A percentile compares a stretch with the other conserved stretches of the same genome.
Evolutionary conservation across 1,140 invertebrate genomes (phyloP).

Genomic region (Euwallacea fornicatus): DNA sequence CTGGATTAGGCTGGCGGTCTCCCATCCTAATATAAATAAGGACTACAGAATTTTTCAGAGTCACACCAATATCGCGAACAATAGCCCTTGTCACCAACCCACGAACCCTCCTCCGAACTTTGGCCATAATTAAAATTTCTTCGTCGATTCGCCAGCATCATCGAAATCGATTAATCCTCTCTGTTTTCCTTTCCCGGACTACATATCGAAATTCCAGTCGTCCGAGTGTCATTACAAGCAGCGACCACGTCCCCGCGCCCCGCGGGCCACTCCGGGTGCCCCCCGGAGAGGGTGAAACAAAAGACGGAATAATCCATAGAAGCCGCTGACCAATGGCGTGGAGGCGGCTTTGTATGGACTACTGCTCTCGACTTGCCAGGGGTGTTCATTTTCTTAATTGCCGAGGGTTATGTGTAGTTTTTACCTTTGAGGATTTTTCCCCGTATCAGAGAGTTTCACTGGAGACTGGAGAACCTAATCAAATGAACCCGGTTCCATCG

Average conservation of each 20-base stretch:
- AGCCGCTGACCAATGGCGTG: slow-evolving; percentile 52
- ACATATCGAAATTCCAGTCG: slow-evolving; percentile 43
- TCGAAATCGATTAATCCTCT: no score
- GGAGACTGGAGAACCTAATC: slow-evolving; percentile 1
- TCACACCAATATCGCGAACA: no score
- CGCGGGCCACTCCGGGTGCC: slow-evolving; percentile 27
- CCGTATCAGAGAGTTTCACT: not conserved
- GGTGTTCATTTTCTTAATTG: slow-evolving; percentile 36
- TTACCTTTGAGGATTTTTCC: not conserved
- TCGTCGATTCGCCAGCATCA: no score
- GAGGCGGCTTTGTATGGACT: slow-evolving; percentile 35
- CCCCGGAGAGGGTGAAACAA: slow-evolving; percentile 50
- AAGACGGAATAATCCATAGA: slow-evolving; percentile 54
- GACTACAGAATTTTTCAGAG: no score
- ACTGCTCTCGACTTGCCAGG: slow-evolving; percentile 28
- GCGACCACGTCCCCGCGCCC: slow-evolving; percentile 46
- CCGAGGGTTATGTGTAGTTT: not conserved
- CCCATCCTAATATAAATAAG: no score
- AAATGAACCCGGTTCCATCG: slow-evolving; percentile 11
- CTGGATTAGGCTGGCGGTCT: no score
- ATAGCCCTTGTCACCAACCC: no score
- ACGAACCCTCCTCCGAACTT: no score
- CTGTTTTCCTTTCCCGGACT: slow-evolving; percentile 19
- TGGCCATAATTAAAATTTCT: no score
- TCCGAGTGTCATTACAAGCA: slow-evolving; percentile 54